phyloP scores from a whole-genome alignment of 2,797 vertebrate species.

The Danio tinwini region DNA sequence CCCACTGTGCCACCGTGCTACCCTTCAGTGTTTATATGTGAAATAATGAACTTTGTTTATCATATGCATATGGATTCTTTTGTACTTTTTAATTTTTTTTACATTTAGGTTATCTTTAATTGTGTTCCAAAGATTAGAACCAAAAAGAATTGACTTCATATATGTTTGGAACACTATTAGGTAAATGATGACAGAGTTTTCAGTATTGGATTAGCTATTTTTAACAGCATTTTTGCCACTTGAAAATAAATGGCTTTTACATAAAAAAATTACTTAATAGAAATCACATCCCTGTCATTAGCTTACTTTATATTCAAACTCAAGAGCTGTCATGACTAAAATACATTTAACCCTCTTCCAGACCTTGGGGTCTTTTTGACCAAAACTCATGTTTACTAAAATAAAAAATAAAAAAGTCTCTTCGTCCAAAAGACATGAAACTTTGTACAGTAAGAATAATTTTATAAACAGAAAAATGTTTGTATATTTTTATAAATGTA shows the following conservation, averaged over 20 bases:
- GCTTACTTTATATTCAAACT: not conserved
- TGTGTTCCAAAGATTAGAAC: not conserved
- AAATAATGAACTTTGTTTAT: not conserved
- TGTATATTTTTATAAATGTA: too few species aligned
- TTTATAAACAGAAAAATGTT: too few species aligned
- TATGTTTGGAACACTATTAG: too few species aligned
- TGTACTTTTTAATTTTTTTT: not conserved
- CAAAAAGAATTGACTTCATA: not conserved
- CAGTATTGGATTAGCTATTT: not conserved
- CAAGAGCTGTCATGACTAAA: not conserved
- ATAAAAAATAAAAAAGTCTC: too few species aligned
- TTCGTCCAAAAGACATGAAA: too few species aligned
- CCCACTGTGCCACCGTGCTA: too few species aligned
- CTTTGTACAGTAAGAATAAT: too few species aligned
- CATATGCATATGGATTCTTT: not conserved
- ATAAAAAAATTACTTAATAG: not conserved
- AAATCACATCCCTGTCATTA: not conserved
- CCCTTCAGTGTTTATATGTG: not conserved
- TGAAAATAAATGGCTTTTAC: not conserved
- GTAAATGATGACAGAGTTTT: not conserved
- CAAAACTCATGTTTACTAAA: too few species aligned
- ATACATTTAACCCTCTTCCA: too few species aligned
- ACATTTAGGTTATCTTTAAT: not conserved
- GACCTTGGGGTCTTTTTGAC: too few species aligned
- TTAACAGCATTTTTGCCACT: not conserved